Conservation (phyloP, 2,888 invertebrate genomes). For the Helobdella robusta region DNA sequence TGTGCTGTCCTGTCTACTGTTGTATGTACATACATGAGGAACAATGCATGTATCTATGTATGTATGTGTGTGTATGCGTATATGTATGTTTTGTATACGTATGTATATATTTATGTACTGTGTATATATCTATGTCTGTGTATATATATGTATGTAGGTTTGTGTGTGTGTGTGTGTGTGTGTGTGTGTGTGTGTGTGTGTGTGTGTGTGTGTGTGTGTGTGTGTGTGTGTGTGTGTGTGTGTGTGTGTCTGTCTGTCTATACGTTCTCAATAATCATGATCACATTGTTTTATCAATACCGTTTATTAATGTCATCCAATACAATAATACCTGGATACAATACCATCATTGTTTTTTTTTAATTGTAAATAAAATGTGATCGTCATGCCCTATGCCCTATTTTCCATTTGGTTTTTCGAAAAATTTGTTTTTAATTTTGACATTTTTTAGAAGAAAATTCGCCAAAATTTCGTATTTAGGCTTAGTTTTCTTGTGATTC, state of each 20-base stretch:
- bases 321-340: neutral
- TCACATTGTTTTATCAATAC: neutral
- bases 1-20: too few relatives aligned
- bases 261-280: neutral
- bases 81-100: constrained; percentile 21
- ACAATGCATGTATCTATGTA: constrained; percentile 27
- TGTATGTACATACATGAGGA: constrained; percentile 18
- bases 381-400: too few relatives aligned
- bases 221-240: neutral
- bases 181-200: neutral
- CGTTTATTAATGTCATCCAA: neutral
- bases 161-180: neutral
- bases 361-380: too few relatives aligned
- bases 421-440: too few relatives aligned
- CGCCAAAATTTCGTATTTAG: too few relatives aligned
- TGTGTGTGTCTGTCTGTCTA: neutral
- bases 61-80: constrained; percentile 20
- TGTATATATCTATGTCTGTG: constrained; percentile 25
- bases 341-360: neutral
- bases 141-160: constrained; percentile 16
- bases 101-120: constrained; percentile 20
- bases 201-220: constrained; percentile 3
- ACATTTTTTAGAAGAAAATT: too few relatives aligned
- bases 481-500: too few relatives aligned
- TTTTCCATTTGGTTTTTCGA: too few relatives aligned